phyloP scores from a whole-genome alignment of 2,888 invertebrate genomes.

The Aspidapion aeneum region DNA sequence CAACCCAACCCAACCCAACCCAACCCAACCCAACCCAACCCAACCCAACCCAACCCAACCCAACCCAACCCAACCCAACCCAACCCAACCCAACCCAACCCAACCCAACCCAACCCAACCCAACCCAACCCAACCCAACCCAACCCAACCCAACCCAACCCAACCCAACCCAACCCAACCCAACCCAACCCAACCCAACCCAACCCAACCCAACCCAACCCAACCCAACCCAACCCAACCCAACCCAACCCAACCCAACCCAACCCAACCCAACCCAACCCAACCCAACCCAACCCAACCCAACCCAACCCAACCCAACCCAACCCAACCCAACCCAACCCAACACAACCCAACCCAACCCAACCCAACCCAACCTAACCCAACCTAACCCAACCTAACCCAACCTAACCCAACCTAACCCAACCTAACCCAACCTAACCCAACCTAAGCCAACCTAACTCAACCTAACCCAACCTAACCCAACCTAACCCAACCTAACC shows the following conservation, averaged over 20 bases:
- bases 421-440: no score
- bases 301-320: constrained; percentile 7
- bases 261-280: constrained; percentile 13
- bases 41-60: constrained; percentile 23
- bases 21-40: constrained; percentile 14
- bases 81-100: constrained; percentile 15
- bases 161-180: constrained; percentile 11
- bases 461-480: constrained; percentile 8
- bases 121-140: constrained; percentile 13
- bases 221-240: constrained; percentile 13
- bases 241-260: constrained; percentile 13
- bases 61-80: constrained; percentile 14
- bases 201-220: constrained; percentile 13
- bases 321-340: constrained; percentile 11
- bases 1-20: constrained; percentile 14
- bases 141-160: constrained; percentile 11
- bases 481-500: not conserved
- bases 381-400: constrained; percentile 11
- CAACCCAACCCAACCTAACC: not conserved
- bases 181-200: constrained; percentile 13
- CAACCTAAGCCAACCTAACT: no score
- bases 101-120: constrained; percentile 13
- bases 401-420: constrained; percentile 9
- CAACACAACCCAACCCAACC: not conserved
- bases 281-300: not conserved